Base-by-base conservation (phyloP, 2,888 invertebrate species). In the Pseudococcus viburni region DNA sequence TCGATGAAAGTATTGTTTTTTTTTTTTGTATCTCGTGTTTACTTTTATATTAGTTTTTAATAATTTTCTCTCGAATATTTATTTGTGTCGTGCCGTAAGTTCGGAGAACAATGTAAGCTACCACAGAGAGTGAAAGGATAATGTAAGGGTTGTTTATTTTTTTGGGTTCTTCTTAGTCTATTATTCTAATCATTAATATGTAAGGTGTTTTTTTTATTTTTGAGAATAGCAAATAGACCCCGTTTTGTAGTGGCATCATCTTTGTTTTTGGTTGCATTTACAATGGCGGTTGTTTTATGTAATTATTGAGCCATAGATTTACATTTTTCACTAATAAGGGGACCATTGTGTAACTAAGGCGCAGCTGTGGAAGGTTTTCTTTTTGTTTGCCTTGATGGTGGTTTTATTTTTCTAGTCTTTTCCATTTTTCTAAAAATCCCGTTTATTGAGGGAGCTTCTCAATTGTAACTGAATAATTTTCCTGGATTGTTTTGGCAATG, bases 101-200 rank as follows among this genome's bases (percentile, higher is more conserved):
- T 15, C 33, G 1, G 17, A 33, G 73, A 17, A 73, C 15, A 33
- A 15, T 73, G 26, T 73, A 64, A 22, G 22, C 64, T 64, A 73
- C 73, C 73, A 73, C 73, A 73, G 73, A 73, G 73, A 39, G 73
- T 73, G 73, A 73, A 73, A 73, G 33, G 33, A 73, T 73, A 73
- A 73, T 15, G 73, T 17, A 33, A 73, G 73, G 73, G 73, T 73
- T 73, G 73, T 73, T 73, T 39, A n/a, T n/a, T 73, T 8, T 33
- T 73, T 15, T 19, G 64, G 19, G 22, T 64, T 64, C 6, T 64
- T 64, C 64, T 73, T 73, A 73, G 73, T 73, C 73, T 73, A 73
- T 17, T 73, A 73, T 73, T 73, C 73, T 73, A 73, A 73, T 73
- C 73, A 73, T 33, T 73, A 73, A 33, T 26, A 33, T 33, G 33